Base-by-base conservation (phyloP, 2,113 vertebrate genomes). In the Microtus richardsoni region DNA sequence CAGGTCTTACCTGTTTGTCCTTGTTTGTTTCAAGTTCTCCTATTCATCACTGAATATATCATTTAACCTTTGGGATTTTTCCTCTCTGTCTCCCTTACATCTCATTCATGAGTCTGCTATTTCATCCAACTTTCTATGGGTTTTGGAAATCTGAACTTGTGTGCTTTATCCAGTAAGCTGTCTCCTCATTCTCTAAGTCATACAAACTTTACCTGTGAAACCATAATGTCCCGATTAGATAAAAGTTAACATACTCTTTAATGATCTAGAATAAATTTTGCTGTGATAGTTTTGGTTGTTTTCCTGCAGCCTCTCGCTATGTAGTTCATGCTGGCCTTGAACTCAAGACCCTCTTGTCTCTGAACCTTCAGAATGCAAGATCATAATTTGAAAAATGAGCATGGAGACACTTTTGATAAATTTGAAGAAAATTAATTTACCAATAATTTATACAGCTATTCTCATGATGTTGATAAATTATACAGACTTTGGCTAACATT, bases 221-320 rank as follows among this genome's bases (percentile, higher is more conserved):
- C 39, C 19, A 82, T 33, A 91, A 79, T 64, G 2, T 10, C 47
- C 14, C 33, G 12, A 77, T 87, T 75, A 80, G 90, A 44, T 28
- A 3, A 71, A 3, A 66, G 17, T 79, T 87, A 77, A 68, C 66
- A 79, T 54, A 70, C 39, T 41, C 95, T 95, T 93, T 68, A 92
- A 91, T 92, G 71, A 91, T 78, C 64, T 73, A 73, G 10, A 85
- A 26, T 70, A 75, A 93, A 88, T 88, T 88, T 95, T 21, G 49
- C 26, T 47, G 70, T 44, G 47, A 47, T 28, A 28, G 4, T 21
- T 47, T 62, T 54, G 19, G 5, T 60, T 75, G 39, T 36, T 58
- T 44, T 60, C 17, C 54, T 1, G 33, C 3, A 60, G 28, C 5
- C 16, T 75, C 54, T 47, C 19, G 1, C 30, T 47, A 62, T 22